These are phyloP conservation scores for Luperina testacea DNA, from an alignment of 2,888 invertebrate species.

Conservation along the genomic window DNA sequence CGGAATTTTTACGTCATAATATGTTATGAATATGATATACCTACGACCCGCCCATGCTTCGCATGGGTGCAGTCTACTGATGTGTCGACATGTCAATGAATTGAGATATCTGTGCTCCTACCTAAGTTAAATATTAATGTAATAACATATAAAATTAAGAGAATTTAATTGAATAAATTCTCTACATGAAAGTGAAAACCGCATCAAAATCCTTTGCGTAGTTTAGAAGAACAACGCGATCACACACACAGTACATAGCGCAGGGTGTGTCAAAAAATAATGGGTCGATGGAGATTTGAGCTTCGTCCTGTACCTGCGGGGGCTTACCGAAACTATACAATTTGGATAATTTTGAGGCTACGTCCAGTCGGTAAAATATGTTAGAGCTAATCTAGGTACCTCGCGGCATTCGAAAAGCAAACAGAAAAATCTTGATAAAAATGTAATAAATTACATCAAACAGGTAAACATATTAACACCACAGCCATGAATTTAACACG, in stretches of 20 bases:
- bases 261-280: background rate
- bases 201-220: background rate
- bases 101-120: background rate
- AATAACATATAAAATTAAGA: too few species aligned
- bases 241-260: background rate
- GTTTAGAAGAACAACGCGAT: background rate
- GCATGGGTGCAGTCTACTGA: background rate
- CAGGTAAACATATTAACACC: background rate
- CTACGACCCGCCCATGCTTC: background rate
- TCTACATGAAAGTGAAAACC: too few species aligned
- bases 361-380: background rate
- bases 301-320: too few species aligned
- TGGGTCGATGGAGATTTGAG: background rate
- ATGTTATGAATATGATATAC: conserved; percentile 26
- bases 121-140: background rate
- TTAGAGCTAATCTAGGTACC: background rate
- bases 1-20: conserved; percentile 50
- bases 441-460: background rate
- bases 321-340: background rate
- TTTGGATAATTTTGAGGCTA: background rate
- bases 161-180: background rate
- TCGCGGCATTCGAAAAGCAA: background rate
- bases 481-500: background rate
- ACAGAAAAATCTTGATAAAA: background rate
- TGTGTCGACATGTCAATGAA: background rate